Percentiles rank a stretch among this genome's conserved stretches.
phyloP scores from a whole-genome alignment of 2,113 vertebrate species.

The Cyanistes caeruleus region DNA sequence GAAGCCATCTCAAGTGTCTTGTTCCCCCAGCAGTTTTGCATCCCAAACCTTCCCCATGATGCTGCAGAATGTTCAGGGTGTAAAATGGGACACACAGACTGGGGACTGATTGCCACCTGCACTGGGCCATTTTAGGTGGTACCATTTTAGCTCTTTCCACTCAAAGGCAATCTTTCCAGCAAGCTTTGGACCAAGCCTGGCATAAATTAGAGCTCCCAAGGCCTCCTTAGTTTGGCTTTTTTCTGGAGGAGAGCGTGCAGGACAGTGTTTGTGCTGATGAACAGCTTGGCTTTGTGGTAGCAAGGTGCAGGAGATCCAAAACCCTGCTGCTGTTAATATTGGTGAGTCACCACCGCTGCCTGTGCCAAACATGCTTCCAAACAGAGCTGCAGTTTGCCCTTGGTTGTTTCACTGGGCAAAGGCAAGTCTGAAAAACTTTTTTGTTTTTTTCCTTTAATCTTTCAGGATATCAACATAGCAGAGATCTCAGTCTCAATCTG shows the following conservation, averaged over 20 bases:
- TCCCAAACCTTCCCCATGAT: neutral
- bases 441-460: neutral
- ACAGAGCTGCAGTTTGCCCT: slow-evolving; percentile 27
- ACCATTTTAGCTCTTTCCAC: neutral
- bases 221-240: neutral
- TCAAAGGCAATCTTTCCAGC: neutral
- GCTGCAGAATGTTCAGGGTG: neutral
- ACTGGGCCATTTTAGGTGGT: neutral
- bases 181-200: neutral
- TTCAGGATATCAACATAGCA: neutral
- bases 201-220: neutral
- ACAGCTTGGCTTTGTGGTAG: neutral
- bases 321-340: slow-evolving; percentile 26
- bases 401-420: slow-evolving; percentile 12
- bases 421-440: neutral
- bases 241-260: neutral
- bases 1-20: neutral
- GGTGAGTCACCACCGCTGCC: slow-evolving; percentile 28
- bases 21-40: neutral
- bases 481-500: neutral
- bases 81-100: neutral
- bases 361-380: slow-evolving; percentile 43
- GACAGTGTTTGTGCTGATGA: slow-evolving; percentile 14
- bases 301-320: slow-evolving; percentile 31
- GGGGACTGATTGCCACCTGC: neutral